Conservation (phyloP, 2,888 invertebrate genomes). For the Danaus chrysippus region DNA sequence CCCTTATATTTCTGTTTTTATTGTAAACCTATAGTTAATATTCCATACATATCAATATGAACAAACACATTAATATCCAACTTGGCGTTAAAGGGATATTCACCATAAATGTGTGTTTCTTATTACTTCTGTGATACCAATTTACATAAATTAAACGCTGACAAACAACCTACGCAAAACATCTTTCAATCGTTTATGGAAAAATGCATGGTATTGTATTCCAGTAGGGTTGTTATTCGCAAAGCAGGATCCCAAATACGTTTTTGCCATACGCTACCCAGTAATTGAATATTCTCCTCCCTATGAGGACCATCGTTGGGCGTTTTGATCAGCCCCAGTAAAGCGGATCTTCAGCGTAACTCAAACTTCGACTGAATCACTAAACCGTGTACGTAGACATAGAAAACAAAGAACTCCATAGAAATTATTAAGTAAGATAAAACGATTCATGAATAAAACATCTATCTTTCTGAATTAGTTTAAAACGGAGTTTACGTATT, state of each 20-base stretch:
- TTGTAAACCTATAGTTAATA: too few relatives aligned
- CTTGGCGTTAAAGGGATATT: constrained; percentile 23
- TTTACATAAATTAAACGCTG: constrained; percentile 56
- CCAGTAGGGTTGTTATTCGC: constrained; percentile 13
- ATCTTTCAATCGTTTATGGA: background rate
- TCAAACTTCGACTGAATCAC: constrained; percentile 26
- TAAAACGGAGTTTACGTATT: too few relatives aligned
- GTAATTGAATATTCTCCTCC: constrained; percentile 67
- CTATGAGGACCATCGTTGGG: constrained; percentile 47
- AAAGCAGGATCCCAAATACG: background rate
- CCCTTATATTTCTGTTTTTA: too few relatives aligned
- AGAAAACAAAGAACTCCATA: background rate
- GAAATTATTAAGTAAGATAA: background rate
- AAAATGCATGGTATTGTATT: constrained; percentile 13
- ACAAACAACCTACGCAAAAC: constrained; percentile 42
- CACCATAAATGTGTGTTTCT: constrained; percentile 22
- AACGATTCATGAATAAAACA: too few relatives aligned
- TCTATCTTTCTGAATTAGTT: too few relatives aligned
- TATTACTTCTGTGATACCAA: constrained; percentile 39
- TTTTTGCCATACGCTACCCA: constrained; percentile 23
- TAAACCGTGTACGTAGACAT: constrained; percentile 19
- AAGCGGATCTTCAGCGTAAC: constrained; percentile 37
- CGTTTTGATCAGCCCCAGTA: constrained; percentile 51
- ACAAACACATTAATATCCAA: background rate
- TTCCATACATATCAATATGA: too few relatives aligned